Base-by-base conservation (phyloP, 2,113 vertebrate genomes). In the Rhizomys pruinosus region DNA sequence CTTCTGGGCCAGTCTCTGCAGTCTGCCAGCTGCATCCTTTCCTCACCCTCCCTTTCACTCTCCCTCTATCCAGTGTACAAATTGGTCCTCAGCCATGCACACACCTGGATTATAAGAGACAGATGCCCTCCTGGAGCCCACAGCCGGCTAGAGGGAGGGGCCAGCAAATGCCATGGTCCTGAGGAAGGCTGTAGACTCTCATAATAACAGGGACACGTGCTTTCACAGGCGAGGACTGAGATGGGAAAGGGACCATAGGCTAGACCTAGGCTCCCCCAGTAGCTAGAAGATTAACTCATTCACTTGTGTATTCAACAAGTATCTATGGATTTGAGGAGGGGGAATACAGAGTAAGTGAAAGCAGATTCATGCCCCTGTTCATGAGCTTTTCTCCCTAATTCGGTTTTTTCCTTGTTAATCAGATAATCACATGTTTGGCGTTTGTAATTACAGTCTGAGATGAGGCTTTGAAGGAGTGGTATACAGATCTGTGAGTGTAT, bases 381-480 rank as follows among this genome's bases (percentile, higher is more conserved):
- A 2, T 47, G 73, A 52, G 2, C 29, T 59, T 59, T 89, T 57
- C n/a, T 66, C 27, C 32, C 63, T 47, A 79, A 84, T 7, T 42
- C 47, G 42, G 7, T 72, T 95, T 91, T 86, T 90, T 90, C 52
- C 68, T 94, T 47, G 27, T 87, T 59, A 32, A 79, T 90, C 23
- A 87, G 66, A 47, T 93, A 66, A 32, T 84, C 61, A 27, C 55
- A 20, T 22, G 19, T 63, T 25, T 61, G 64, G 63, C 23, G 37
- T 92, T 3, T 64, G 19, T 57, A 80, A 78, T 91, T 85, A 91
- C 22, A 47, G 80, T 37, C 12, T 81, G 64, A 59, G n/a, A 8
- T 66, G 76, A 76, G 39, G 47, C 82, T 95, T 84, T 81, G 73
- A 93, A 95, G 57, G 71, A 74, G 37, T 59, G 80, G 66, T 90